Evolutionary conservation across 2,113 vertebrate genomes (phyloP), one percentile per base, ranked within the genome.

Genomic region (Rostratula benghalensis): DNA sequence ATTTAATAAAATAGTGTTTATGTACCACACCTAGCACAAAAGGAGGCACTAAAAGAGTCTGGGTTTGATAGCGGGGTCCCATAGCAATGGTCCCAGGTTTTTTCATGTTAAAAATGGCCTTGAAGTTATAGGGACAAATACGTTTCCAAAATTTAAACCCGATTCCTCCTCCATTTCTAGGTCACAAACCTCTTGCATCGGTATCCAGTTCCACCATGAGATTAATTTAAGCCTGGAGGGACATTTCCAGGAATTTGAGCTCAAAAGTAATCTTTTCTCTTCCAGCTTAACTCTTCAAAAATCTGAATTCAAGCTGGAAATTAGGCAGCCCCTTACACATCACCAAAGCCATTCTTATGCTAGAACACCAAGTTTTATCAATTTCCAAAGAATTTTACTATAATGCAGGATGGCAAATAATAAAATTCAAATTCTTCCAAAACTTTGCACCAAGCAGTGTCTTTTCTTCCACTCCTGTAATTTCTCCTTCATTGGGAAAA

Each of bases 1-100:
- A 64, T 95, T 98, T 94, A 97, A 97, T 97, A 97, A 96, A 97
- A 87, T 35, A 95, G 96, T 76, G 54, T 97, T 95, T 95, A 83
- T 94, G 91, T 33, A 90, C 68, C 87, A 90, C 90, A 83, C 92
- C 87, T 90, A 87, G 51, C 94, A 73, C 69, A 81, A 71, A 37
- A 87, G 77, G 78, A 76, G 61, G 91, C 80, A 37, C 50, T 69
- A 25, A 22, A 93, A 79, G 57, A 93, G 91, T 92, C 93, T 96
- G 97, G 83, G 82, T 96, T 90, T 96, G 96, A 95, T 93, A 90
- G 68, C 45, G 87, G 94, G 95, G 95, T 89, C 85, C 45, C 63
- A 2, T 83, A 82, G 69, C 0, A 24, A 39, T 1, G 70, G 35
- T 50, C 80, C 70, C 73, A 53, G 79, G 3, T 12, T 48, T 70